Base-by-base conservation (phyloP, 2,888 invertebrate genomes). In the Clostera curtula region DNA sequence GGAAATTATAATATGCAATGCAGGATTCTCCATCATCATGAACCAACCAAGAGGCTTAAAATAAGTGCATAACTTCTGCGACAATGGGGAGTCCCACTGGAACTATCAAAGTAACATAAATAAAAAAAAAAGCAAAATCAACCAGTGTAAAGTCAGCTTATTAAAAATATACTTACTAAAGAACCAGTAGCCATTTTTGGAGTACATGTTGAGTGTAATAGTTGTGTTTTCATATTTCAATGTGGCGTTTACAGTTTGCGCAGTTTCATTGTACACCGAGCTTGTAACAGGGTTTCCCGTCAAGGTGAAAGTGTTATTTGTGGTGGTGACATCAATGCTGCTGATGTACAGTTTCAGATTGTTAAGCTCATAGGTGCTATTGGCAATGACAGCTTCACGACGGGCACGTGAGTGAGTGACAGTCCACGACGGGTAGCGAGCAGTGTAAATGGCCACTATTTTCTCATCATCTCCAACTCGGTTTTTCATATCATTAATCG, bases 361-460 rank as follows among this genome's bases (percentile, higher is more conserved):
- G 0, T 59, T 19, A 6, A 12, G 11, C 3, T 12, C 12, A n/a
- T 30, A 34, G 12, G 28, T 23, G 0, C 33, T 31, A 2, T 9
- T 14, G 2, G 13, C 5, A 0, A 6, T 15, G 6, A 9, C 28
- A 1, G 56, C 59, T 8, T 70, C 68, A 31, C 82, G 74, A 14
- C 76, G 71, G 0, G 49, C 46, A 2, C 79, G 55, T 0, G 56
- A 57, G 19, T 74, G 69, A 0, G 36, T 43, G 1, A 76, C 49
- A 0, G 56, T 61, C 79, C 75, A 80, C 0, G 89, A 89, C 1
- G 87, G 85, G 40, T 80, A 75, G 14, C 70, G 62, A 0, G 85
- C 88, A 0, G 89, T 89, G 48, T 88, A 89, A 0, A 89, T 34
- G 1, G 82, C 87, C 5, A 89, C 51, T 1, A 89, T 75, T 20